phyloP scores from a whole-genome alignment of 2,113 vertebrate species.

The Lagopus muta region DNA sequence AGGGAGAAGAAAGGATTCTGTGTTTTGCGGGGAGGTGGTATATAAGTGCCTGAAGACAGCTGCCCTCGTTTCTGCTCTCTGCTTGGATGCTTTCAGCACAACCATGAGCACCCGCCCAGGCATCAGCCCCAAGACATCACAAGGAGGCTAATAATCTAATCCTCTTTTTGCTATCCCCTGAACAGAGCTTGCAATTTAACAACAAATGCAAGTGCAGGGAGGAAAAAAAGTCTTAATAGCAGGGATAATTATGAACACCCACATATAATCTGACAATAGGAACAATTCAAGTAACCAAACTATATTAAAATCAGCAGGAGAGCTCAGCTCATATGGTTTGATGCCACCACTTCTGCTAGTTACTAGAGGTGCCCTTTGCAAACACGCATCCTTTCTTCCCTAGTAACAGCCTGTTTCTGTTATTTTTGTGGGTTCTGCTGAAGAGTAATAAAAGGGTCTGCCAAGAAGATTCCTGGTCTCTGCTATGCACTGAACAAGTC shows the following conservation, averaged over 20 bases:
- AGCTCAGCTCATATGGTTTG: background rate
- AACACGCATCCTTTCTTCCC: background rate
- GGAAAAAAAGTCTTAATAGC: background rate
- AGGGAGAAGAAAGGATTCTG: background rate
- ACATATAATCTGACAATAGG: background rate
- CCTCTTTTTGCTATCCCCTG: background rate
- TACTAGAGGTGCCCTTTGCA: background rate
- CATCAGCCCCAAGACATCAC: rapidly evolving
- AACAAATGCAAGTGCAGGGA: background rate
- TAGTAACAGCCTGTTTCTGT: slow-evolving; percentile 2
- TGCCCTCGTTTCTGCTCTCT: background rate
- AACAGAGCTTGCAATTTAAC: background rate
- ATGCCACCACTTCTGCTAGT: background rate
- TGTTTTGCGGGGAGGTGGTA: background rate
- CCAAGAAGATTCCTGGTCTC: background rate
- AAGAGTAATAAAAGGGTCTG: background rate
- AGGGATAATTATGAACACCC: background rate
- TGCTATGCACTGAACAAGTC: background rate
- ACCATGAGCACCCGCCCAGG: background rate
- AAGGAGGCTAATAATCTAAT: background rate
- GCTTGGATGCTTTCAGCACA: rapidly evolving
- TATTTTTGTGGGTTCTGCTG: slow-evolving; percentile 8
- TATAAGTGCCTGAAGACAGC: rapidly evolving
- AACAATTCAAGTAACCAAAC: slow-evolving; percentile 15
- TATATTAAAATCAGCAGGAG: slow-evolving; percentile 11